Percentiles rank a stretch among this genome's conserved stretches.
Conservation (phyloP, 2,888 invertebrate species). For the Oxycera nigricornis region DNA sequence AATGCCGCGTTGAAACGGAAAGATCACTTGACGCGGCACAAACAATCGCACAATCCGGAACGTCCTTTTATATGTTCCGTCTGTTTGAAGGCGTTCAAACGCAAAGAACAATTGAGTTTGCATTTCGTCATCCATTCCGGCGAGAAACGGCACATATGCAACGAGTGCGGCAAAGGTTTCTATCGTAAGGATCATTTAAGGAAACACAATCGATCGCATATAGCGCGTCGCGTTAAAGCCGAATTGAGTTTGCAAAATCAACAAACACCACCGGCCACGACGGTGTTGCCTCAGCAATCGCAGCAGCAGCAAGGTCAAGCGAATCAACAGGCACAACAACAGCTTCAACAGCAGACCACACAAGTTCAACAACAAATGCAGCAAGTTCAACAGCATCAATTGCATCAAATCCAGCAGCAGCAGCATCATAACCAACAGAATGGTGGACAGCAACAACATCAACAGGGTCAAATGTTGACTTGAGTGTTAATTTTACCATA, state of each 20-base stretch:
- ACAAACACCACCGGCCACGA: slow-evolving; percentile 48
- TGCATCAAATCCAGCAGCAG: slow-evolving; percentile 51
- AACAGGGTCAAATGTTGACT: slow-evolving; percentile 55
- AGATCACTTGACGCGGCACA: slow-evolving; percentile 86
- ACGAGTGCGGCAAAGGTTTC: slow-evolving; percentile 86
- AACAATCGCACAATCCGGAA: slow-evolving; percentile 88
- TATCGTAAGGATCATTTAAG: slow-evolving; percentile 86
- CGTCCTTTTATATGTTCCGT: slow-evolving; percentile 86
- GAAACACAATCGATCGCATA: slow-evolving; percentile 84
- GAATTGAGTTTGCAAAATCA: slow-evolving; percentile 63
- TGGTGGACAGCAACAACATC: slow-evolving; percentile 51
- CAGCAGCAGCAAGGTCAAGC: slow-evolving; percentile 62
- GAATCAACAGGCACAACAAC: slow-evolving; percentile 63
- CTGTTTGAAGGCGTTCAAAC: slow-evolving; percentile 85
- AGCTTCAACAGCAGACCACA: slow-evolving; percentile 48
- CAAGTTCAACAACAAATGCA: slow-evolving; percentile 43
- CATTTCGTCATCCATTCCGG: slow-evolving; percentile 91
- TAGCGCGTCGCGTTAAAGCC: slow-evolving; percentile 82
- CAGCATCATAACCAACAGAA: slow-evolving; percentile 54
- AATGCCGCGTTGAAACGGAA: slow-evolving; percentile 87
- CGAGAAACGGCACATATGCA: slow-evolving; percentile 84
- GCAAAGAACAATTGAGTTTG: slow-evolving; percentile 85
- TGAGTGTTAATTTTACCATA: slow-evolving; percentile 32
- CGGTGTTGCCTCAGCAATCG: slow-evolving; percentile 53
- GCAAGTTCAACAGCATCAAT: slow-evolving; percentile 51